A percentile compares a stretch with the other conserved stretches of the same genome.
phyloP scores from a whole-genome alignment of 1,140 invertebrate species.

The Drosophila neocordata region DNA sequence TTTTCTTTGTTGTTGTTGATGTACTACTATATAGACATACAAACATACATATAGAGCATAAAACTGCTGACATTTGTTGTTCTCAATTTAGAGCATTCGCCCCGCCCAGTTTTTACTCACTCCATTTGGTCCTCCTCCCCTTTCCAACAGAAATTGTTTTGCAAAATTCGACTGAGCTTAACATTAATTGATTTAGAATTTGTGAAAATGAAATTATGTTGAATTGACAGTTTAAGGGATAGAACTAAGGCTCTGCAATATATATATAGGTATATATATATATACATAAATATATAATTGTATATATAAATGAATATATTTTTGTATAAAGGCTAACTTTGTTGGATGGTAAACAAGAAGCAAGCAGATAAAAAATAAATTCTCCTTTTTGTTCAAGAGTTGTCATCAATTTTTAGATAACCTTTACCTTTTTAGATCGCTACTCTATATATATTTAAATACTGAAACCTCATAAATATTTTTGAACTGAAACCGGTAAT shows the following conservation, averaged over 20 bases:
- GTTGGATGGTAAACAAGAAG: neutral
- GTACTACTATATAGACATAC: constrained; percentile 20
- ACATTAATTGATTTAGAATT: constrained; percentile 72
- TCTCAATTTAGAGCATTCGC: constrained; percentile 60
- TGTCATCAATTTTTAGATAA: no score
- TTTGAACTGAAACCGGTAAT: no score
- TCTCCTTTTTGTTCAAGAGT: neutral
- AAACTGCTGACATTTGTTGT: constrained; percentile 78
- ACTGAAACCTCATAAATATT: no score
- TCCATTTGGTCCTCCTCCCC: neutral
- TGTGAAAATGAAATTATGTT: constrained; percentile 59
- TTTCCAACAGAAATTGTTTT: constrained; percentile 15
- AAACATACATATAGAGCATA: constrained; percentile 49
- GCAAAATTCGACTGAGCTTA: constrained; percentile 44
- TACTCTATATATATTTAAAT: no score
- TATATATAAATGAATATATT: neutral
- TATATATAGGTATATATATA: neutral
- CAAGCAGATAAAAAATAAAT: neutral
- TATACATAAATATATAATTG: no score
- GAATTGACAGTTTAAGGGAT: constrained; percentile 48
- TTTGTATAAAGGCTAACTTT: constrained; percentile 5
- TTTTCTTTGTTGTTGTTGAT: constrained; percentile 29
- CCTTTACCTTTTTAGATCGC: no score
- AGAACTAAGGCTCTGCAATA: constrained; percentile 5
- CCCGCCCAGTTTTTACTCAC: neutral